These are phyloP conservation scores for Pimpla rufipes DNA, from an alignment of 2,888 invertebrate species.

Conservation along the genomic window DNA sequence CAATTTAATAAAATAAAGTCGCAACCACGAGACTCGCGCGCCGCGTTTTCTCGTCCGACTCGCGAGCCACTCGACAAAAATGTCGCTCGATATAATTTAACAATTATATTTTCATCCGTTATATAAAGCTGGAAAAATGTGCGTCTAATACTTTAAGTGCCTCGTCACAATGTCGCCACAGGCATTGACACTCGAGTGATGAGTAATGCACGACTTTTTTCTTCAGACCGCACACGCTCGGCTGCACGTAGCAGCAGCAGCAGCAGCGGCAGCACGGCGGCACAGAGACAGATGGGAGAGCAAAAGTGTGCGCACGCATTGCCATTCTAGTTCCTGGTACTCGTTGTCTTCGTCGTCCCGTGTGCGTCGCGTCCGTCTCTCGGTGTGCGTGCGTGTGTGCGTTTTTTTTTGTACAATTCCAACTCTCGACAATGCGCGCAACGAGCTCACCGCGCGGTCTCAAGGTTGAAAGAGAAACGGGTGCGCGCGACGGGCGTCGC, in stretches of 20 bases:
- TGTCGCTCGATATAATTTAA: neutral
- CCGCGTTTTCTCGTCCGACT: no score
- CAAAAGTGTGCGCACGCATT: conserved; percentile 23
- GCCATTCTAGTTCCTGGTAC: conserved; percentile 58
- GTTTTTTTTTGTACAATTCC: conserved; percentile 38
- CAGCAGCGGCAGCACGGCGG: neutral
- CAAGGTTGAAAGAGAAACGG: conserved; percentile 66
- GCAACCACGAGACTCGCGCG: no score
- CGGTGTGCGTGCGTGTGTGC: neutral
- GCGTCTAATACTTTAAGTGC: conserved; percentile 3
- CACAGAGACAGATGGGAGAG: conserved; percentile 31
- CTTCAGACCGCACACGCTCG: neutral
- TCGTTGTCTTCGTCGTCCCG: conserved; percentile 13
- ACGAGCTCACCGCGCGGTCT: conserved; percentile 26
- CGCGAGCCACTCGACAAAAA: no score
- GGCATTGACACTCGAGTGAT: conserved; percentile 47
- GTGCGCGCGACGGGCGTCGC: neutral
- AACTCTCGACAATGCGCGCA: conserved; percentile 41
- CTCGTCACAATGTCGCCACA: conserved; percentile 5
- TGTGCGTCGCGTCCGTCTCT: neutral
- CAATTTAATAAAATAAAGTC: no score
- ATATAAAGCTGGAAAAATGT: neutral
- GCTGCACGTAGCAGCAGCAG: neutral
- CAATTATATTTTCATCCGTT: neutral
- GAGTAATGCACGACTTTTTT: conserved; percentile 41